Base-by-base conservation (phyloP, 2,113 vertebrate genomes). In the Rhineura floridana region DNA sequence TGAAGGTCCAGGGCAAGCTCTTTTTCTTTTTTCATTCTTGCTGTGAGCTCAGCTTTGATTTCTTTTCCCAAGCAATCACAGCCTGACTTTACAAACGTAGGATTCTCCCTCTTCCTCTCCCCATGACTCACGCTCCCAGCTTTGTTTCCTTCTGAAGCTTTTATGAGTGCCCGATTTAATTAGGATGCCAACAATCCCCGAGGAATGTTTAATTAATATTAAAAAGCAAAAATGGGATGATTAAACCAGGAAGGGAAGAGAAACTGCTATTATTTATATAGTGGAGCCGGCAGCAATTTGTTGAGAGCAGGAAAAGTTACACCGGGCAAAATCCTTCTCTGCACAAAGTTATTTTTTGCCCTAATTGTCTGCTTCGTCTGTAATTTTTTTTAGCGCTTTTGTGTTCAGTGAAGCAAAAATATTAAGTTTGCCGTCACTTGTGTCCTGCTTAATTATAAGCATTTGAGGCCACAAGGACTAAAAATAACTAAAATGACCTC, bases 161-260 rank as follows among this genome's bases (percentile, higher is more conserved):
- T 94, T 92, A 75, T 90, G 59, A 91, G 90, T 44, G 82, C 72
- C 70, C 4, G 1, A 21, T 93, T 92, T 91, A 91, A 96, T 95
- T 90, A 91, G 93, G 86, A 93, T 90, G 88, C 89, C 7, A 94
- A 88, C 91, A 85, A 92, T 94, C 93, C 91, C 89, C 28, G 75
- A 92, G 92, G 92, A 94, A 94, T 94, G 91, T 93, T 95, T 94
- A 95, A 95, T 96, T 95, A 95, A 94, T 94, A 93, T 91, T 81
- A 81, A 92, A 90, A 67, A 87, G 91, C 90, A 90, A 94, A 93
- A 93, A 92, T 87, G 84, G 91, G 91, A 94, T 92, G 92, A 93
- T 95, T 92, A 94, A 92, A 86, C 91, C 90, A 93, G 93, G 82
- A 52, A 5, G 63, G 48, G 10, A 13, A 19, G 55, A 91, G 86